phyloP scores from a whole-genome alignment of 2,797 vertebrate species.

The Aphelocoma californica region DNA sequence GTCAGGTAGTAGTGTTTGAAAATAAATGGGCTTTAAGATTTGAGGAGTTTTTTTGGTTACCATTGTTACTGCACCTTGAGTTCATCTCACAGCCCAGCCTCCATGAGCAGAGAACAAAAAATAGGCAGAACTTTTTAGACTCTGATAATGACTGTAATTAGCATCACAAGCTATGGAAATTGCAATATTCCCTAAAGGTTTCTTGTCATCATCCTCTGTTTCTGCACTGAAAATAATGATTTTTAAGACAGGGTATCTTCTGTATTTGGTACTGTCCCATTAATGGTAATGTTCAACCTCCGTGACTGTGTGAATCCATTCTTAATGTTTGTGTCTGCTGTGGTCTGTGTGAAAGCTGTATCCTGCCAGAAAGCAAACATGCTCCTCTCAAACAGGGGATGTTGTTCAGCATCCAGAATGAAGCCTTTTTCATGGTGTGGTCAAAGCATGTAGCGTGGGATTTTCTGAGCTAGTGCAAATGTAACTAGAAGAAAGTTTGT shows the following conservation, averaged over 20 bases:
- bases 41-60: neutral
- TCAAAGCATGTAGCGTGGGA: neutral
- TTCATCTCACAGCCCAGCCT: neutral
- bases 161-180: conserved; percentile 63
- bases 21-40: neutral
- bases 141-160: conserved; percentile 68
- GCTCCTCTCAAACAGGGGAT: neutral
- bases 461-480: neutral
- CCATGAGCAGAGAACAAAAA: conserved; percentile 30
- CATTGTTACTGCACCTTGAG: neutral
- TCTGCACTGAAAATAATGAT: neutral
- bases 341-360: neutral
- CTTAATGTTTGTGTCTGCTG: neutral
- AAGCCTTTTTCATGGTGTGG: neutral
- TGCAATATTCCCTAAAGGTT: conserved; percentile 41
- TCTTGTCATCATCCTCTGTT: conserved; percentile 16
- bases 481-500: neutral
- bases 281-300: neutral
- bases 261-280: neutral
- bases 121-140: neutral
- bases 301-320: neutral
- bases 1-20: neutral
- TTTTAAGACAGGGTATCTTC: conserved; percentile 20
- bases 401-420: neutral
- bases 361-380: conserved; percentile 19